Base-by-base conservation (phyloP, 1,140 invertebrate genomes). In the Doryteuthis pealeii region DNA sequence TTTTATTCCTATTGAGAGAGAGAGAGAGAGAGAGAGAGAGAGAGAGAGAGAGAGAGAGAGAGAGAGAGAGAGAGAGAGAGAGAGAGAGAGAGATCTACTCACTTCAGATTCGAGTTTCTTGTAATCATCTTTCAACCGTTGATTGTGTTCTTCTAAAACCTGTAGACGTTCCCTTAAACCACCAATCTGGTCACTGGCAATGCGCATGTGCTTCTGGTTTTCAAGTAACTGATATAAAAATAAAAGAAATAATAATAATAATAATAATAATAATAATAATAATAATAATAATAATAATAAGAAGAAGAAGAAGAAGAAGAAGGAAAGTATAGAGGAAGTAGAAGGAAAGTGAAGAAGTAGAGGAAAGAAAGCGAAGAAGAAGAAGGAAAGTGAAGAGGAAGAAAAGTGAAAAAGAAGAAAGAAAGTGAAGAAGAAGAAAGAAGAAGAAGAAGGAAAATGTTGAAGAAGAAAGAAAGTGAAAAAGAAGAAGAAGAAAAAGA, bases 131-230 rank as follows among this genome's bases (percentile, higher is more conserved):
- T 77, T 78, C 31, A 82, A 71, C 68, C 78, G 72, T 45, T 72
- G 54, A 40, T 80, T 79, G 65, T 80, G 80, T 31, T 84, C 82
- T 75, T 84, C 82, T 62, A 81, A 15, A 6, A 79, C 77, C 30
- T 79, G 67, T 14, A 84, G 35, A 66, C 82, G 65, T 69, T 84
- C 82, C 28, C 77, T 76, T 43, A 84, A 58, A 8, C 82, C 82
- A 40, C 76, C 71, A 15, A 84, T 81, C 74, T 84, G 82, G 70
- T 84, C 82, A 30, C 77, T 81, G 40, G 82, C 82, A 18, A 84
- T 81, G n/a, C 76, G 76, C 33, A 84, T 71, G 28, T 80, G 79
- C 31, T 79, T 79, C 73, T 82, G 80, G 58, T 74, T 79, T 35
- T 81, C 81, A 54, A 80, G 15, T n/a, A 82, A 66, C 82, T 84